These are phyloP conservation scores for Acromyrmex echinatior DNA, from an alignment of 1,140 invertebrate species.

Conservation along the genomic window DNA sequence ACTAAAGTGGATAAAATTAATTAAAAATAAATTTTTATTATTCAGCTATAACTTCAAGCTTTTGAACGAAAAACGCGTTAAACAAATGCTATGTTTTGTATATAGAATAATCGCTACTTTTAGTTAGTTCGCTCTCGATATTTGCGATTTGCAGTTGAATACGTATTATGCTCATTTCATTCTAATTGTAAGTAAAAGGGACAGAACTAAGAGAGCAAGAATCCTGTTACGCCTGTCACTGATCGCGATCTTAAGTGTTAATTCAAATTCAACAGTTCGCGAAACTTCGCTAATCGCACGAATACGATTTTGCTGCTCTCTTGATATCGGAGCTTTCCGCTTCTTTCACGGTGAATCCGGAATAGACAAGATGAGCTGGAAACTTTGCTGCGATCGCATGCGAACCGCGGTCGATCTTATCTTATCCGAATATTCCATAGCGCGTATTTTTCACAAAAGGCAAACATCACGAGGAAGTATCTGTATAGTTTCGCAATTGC, in stretches of 20 bases:
- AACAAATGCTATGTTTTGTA: background rate
- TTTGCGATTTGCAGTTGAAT: background rate
- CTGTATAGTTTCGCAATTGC: constrained; percentile 46
- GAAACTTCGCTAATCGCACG: constrained; percentile 73
- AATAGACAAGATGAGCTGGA: background rate
- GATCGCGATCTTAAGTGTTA: constrained; percentile 12
- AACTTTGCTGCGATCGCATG: constrained; percentile 31
- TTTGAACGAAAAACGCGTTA: background rate
- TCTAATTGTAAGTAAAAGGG: background rate
- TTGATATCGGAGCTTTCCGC: constrained; percentile 44
- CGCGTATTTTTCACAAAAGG: constrained; percentile 31
- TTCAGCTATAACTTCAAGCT: background rate
- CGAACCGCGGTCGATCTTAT: constrained; percentile 17
- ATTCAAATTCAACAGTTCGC: constrained; percentile 64
- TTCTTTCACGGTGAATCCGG: constrained; percentile 9
- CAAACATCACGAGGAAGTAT: constrained; percentile 52
- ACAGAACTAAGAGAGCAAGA: background rate
- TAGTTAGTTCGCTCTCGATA: background rate
- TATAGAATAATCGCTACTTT: background rate
- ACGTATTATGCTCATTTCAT: background rate
- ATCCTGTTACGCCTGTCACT: background rate
- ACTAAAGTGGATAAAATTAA: background rate
- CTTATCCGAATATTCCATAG: constrained; percentile 26
- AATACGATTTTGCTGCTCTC: constrained; percentile 49
- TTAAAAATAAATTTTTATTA: background rate